Evolutionary conservation across 2,113 vertebrate species (phyloP).

Genomic region (Phrynosoma blainvillii): DNA sequence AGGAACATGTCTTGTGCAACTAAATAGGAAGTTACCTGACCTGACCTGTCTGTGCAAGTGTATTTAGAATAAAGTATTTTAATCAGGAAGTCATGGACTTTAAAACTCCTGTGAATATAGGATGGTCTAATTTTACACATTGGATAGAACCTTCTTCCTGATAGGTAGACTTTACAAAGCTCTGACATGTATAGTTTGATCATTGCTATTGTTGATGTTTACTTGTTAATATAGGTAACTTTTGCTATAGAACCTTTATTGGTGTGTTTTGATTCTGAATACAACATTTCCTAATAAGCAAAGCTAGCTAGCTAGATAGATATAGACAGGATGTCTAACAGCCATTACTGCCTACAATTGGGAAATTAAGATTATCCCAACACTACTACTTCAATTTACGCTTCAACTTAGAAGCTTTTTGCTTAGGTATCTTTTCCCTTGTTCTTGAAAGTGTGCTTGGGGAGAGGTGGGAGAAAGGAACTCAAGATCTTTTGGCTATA

Average conservation of each 20-base stretch:
- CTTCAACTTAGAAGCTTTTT: conserved; percentile 47
- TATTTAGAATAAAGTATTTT: background rate
- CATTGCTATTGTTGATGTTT: conserved; percentile 3
- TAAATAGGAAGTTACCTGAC: background rate
- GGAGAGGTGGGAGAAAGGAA: conserved; percentile 42
- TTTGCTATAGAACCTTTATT: conserved; percentile 33
- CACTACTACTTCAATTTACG: background rate
- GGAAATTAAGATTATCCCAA: conserved; percentile 29
- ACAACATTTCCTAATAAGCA: conserved; percentile 29
- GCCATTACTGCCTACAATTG: conserved; percentile 39
- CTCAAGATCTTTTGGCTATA: conserved; percentile 53
- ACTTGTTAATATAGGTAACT: conserved; percentile 46
- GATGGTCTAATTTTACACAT: background rate
- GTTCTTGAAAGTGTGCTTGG: conserved; percentile 21
- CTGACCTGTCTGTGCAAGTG: background rate
- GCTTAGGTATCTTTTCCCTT: background rate
- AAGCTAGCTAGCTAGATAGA: conserved; percentile 20
- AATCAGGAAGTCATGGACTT: background rate
- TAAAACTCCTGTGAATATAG: background rate
- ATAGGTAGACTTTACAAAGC: conserved; percentile 1
- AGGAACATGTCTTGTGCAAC: background rate
- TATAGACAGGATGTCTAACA: conserved; percentile 33
- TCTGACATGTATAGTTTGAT: conserved; percentile 30
- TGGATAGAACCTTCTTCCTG: conserved; percentile 10
- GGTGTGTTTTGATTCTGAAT: conserved; percentile 30